Conservation (phyloP, 2,113 vertebrate genomes). For the Cepphus grylle region DNA sequence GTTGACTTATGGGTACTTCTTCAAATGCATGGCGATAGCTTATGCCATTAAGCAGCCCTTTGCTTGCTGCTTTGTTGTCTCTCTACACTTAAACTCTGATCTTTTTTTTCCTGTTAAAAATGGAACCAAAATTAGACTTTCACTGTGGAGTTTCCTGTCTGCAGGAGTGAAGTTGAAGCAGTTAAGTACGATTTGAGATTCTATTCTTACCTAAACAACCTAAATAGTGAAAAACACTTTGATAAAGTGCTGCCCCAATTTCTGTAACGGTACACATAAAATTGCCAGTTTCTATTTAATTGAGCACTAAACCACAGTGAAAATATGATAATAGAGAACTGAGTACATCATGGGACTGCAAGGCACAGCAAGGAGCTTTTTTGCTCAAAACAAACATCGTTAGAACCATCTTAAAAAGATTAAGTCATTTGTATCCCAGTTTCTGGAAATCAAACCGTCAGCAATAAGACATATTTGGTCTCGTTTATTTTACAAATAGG, state of each 20-base stretch:
- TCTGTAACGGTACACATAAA: neutral
- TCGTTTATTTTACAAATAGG: neutral
- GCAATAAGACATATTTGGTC: neutral
- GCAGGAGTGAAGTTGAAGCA: neutral
- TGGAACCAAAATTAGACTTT: neutral
- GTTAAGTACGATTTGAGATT: neutral
- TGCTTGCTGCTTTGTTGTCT: neutral
- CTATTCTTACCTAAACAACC: neutral
- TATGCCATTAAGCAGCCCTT: neutral
- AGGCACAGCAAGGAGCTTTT: neutral
- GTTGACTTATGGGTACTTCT: neutral
- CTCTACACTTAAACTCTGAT: neutral
- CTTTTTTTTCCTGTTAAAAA: neutral
- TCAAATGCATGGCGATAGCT: neutral
- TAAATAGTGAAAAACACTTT: neutral
- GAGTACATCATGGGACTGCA: neutral
- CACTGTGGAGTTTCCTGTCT: neutral
- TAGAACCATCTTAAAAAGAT: neutral
- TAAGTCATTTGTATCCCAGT: neutral
- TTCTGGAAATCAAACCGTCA: neutral
- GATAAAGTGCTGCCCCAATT: neutral
- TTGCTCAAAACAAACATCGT: neutral
- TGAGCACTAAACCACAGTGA: neutral
- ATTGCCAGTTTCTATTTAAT: neutral
- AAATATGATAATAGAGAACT: neutral